phyloP scores from a whole-genome alignment of 1,140 invertebrate species.

The Diachasma alloeum region DNA sequence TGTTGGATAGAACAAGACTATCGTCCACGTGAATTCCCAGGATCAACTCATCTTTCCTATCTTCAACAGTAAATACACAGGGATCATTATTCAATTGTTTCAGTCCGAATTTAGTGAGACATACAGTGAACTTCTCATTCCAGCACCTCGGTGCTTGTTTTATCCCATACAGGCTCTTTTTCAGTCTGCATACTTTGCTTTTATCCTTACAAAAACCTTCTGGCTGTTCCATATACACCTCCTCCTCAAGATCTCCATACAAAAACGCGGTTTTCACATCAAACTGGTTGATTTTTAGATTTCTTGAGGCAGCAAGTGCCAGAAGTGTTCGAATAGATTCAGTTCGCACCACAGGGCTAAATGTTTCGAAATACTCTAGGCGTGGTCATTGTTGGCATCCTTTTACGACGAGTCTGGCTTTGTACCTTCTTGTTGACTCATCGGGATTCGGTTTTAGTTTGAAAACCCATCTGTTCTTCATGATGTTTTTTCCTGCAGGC shows the following conservation, averaged over 20 bases:
- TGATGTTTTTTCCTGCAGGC: background rate
- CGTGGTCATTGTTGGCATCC: conserved; percentile 3
- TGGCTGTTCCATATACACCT: too few relatives aligned
- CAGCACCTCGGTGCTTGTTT: background rate
- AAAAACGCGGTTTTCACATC: conserved; percentile 7
- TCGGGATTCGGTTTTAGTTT: background rate
- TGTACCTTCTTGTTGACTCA: background rate
- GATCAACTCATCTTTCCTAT: conserved; percentile 41
- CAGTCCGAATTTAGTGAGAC: too few relatives aligned
- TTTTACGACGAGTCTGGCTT: conserved; percentile 5
- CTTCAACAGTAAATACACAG: too few relatives aligned
- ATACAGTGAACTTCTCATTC: conserved; percentile 10
- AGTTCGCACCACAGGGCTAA: background rate
- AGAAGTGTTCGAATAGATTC: background rate
- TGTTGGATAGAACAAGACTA: conserved; percentile 46
- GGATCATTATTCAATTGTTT: too few relatives aligned
- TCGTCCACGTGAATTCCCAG: conserved; percentile 64
- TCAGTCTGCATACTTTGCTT: background rate
- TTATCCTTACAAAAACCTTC: background rate
- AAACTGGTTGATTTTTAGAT: background rate
- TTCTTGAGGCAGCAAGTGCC: background rate
- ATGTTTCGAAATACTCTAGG: conserved; percentile 14
- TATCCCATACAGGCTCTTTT: background rate
- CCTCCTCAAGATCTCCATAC: background rate
- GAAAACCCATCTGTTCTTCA: conserved; percentile 4